phyloP scores from a whole-genome alignment of 2,888 invertebrate genomes.

The Lissocephala sabroskyi region DNA sequence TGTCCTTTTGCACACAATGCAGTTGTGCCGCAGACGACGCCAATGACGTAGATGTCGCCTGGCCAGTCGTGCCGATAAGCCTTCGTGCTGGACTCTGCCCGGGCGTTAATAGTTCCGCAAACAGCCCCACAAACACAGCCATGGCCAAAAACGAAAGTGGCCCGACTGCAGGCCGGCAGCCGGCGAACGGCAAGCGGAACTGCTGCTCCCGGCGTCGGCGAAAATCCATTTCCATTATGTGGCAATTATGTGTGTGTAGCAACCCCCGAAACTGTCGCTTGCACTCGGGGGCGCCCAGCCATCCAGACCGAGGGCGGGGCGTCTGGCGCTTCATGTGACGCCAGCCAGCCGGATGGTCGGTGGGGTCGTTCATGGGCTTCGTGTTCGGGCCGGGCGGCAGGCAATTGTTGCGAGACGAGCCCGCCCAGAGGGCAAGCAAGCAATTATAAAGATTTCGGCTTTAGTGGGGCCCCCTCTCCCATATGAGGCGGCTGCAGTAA shows the following conservation, averaged over 20 bases:
- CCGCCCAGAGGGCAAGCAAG: too few relatives aligned
- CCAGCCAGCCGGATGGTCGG: too few relatives aligned
- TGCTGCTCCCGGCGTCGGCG: conserved; percentile 32
- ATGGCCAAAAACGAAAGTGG: conserved; percentile 45
- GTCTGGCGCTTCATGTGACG: too few relatives aligned
- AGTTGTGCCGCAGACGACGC: conserved; percentile 7
- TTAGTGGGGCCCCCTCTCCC: too few relatives aligned
- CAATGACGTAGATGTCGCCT: conserved; percentile 21
- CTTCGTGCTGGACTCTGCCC: conserved; percentile 20
- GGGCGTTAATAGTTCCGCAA: conserved; percentile 48
- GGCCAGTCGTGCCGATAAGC: neutral
- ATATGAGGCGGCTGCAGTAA: too few relatives aligned
- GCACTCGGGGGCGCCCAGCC: conserved; percentile 21
- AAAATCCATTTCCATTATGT: conserved; percentile 42
- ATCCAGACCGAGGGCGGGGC: neutral
- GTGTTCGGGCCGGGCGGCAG: too few relatives aligned
- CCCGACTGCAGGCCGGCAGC: conserved; percentile 27
- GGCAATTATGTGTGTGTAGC: conserved; percentile 44
- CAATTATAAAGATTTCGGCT: too few relatives aligned
- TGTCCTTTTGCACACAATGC: conserved; percentile 18
- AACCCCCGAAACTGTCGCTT: conserved; percentile 30
- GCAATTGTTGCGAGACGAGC: too few relatives aligned
- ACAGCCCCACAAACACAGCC: conserved; percentile 6
- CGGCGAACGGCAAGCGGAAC: conserved; percentile 8
- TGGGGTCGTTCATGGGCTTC: too few relatives aligned